Evolutionary conservation across 2,888 invertebrate species (phyloP), one percentile per base, ranked within the genome.

Genomic region (Muschampia plurimacula): DNA sequence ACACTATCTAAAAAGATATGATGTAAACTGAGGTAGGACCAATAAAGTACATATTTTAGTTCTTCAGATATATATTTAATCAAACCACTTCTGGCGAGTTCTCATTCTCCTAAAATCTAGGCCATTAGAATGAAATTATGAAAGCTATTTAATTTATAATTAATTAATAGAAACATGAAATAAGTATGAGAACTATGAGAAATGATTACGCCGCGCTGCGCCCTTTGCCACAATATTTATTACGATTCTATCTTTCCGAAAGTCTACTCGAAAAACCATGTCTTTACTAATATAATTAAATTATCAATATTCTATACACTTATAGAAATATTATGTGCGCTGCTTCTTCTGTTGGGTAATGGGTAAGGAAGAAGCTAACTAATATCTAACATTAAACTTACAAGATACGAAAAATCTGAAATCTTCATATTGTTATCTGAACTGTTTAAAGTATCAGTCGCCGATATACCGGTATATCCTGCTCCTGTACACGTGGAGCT

Each of bases 381-480:
- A 80, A 77, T 62, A 67, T 41, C 59, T 72, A 69, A 44, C 22
- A 67, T 4, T 66, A 55, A 67, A 73, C 73, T 73, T 73, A 73
- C 64, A 65, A 68, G 41, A 52, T 49, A 72, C 39, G 62, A 72
- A 67, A 67, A 77, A 76, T 78, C 76, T 79, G 79, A 83, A 81
- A 83, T 81, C 52, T 72, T 44, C 67, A 63, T 63, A 32, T 72
- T 52, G 32, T 55, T 22, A 67, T 62, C 55, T 62, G 67, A 55
- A 77, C 76, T 73, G 77, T 84, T 95, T 96, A 96, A 83, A 96
- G 93, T 85, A 96, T 94, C 87, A 95, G 91, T 84, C 96, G 95
- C 84, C 95, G 96, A 83, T 95, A 95, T 5, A 96, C 89, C 63
- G 96, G 96, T 67, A 95, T 90, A 74, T 95, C 95, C 75, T 95